phyloP scores from a whole-genome alignment of 1,140 invertebrate genomes.

The Schlechtendalia chinensis region DNA sequence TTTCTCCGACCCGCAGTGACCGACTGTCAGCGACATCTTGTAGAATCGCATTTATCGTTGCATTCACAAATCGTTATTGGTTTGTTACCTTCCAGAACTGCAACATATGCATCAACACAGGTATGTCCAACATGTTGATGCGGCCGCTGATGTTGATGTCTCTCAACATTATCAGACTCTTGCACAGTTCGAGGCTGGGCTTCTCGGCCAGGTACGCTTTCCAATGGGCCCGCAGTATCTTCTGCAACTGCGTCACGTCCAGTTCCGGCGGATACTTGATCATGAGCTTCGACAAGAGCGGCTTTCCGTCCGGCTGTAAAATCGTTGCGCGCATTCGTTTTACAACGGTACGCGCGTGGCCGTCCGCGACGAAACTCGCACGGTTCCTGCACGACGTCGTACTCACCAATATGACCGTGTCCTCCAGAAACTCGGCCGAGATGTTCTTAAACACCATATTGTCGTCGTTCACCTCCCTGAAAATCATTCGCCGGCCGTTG shows the following conservation, averaged over 20 bases:
- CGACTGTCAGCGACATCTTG: no score
- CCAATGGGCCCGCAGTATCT: conserved; percentile 65
- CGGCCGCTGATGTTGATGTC: conserved; percentile 68
- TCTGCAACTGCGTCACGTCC: conserved; percentile 64
- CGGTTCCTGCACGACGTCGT: no score
- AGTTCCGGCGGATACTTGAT: conserved; percentile 66
- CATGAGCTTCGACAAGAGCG: conserved; percentile 58
- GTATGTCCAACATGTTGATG: conserved; percentile 63
- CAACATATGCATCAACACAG: conserved; percentile 64
- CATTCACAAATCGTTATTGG: no score
- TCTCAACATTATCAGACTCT: conserved; percentile 68
- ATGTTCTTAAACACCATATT: conserved; percentile 70
- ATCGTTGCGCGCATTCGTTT: no score
- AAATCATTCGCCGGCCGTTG: no score
- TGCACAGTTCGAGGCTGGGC: conserved; percentile 65
- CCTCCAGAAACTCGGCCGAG: conserved; percentile 63
- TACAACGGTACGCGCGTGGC: no score
- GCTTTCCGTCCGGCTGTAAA: conserved; percentile 60
- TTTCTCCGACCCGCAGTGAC: no score
- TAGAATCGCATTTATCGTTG: no score
- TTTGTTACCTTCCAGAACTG: conserved; percentile 66
- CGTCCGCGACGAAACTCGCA: no score
- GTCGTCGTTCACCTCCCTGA: conserved; percentile 76
- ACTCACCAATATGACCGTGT: conserved; percentile 58
- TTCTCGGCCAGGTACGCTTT: conserved; percentile 60